Evolutionary conservation across 2,113 vertebrate genomes (phyloP).

Genomic region (Halcyon senegalensis): DNA sequence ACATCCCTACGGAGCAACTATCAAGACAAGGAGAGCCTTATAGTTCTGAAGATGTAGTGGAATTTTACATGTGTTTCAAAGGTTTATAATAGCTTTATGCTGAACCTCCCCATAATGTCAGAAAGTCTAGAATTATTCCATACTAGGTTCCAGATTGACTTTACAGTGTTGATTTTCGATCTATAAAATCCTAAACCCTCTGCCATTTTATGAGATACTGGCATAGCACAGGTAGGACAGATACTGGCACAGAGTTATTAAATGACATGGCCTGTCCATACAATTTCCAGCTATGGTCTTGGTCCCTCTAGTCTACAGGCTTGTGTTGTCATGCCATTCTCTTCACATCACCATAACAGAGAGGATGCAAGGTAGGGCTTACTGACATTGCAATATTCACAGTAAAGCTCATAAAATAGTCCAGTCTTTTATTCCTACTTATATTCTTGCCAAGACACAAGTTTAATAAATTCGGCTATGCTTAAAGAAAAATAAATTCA

Average conservation of each 20-base stretch:
- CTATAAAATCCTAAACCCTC: not conserved
- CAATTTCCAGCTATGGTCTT: not conserved
- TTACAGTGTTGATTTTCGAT: not conserved
- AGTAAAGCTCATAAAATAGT: not conserved
- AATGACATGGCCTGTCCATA: not conserved
- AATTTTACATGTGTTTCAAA: not conserved
- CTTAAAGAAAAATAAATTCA: not conserved
- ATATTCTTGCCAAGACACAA: not conserved
- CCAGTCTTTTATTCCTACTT: not conserved
- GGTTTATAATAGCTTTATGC: not conserved
- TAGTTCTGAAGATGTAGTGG: not conserved
- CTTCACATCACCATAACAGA: not conserved
- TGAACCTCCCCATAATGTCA: not conserved
- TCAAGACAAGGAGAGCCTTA: not conserved
- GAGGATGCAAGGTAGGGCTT: not conserved
- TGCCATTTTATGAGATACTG: not conserved
- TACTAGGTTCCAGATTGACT: not conserved
- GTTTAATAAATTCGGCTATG: not conserved
- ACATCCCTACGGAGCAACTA: not conserved
- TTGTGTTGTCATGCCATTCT: not conserved
- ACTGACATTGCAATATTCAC: not conserved
- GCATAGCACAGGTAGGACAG: not conserved
- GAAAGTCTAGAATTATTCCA: not conserved
- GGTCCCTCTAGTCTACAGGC: not conserved
- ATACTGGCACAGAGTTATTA: not conserved